Evolutionary conservation across 2,797 vertebrate species (phyloP).

Genomic region (Chanos chanos): DNA sequence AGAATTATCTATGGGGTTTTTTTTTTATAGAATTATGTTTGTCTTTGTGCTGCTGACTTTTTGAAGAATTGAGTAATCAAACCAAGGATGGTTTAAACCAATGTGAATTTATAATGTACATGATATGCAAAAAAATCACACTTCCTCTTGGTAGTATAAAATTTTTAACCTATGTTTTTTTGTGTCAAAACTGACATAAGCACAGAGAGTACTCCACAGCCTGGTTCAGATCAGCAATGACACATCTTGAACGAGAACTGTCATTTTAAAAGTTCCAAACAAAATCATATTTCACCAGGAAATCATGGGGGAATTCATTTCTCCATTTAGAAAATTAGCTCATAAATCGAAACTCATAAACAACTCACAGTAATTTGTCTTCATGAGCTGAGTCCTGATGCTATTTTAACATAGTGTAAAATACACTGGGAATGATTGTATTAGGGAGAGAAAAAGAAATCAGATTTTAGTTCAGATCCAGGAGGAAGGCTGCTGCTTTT

Average conservation of each 20-base stretch:
- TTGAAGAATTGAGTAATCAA: not conserved
- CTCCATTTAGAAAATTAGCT: no score
- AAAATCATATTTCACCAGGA: no score
- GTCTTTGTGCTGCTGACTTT: not conserved
- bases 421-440: not conserved
- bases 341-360: no score
- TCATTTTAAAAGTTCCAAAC: no score
- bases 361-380: no score
- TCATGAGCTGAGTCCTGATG: no score
- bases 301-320: no score
- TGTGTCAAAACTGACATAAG: no score
- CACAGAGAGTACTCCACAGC: no score
- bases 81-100: conserved; percentile 11
- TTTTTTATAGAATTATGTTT: not conserved
- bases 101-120: conserved; percentile 5
- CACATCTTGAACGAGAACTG: no score
- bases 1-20: not conserved
- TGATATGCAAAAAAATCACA: conserved; percentile 5
- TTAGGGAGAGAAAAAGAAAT: not conserved
- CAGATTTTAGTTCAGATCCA: not conserved
- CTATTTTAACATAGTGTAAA: not conserved
- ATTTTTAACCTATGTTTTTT: no score
- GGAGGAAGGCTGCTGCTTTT: conserved; percentile 1
- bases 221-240: no score
- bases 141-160: not conserved